Percentiles rank a stretch among this genome's conserved stretches.
phyloP scores from a whole-genome alignment of 1,140 invertebrate genomes.

The Parapsyche elsis region DNA sequence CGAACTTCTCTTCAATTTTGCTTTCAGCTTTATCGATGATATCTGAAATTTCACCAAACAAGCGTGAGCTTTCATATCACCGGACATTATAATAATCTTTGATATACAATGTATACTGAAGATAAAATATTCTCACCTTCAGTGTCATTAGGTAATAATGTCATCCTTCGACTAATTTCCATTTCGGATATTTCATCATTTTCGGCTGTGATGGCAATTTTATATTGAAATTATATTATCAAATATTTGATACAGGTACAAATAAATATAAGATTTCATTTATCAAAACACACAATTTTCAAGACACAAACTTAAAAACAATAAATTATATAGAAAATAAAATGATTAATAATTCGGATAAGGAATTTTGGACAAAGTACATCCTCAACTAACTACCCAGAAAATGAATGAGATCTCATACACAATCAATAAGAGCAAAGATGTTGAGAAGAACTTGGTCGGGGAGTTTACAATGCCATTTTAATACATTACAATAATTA shows the following conservation, averaged over 20 bases:
- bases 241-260: background rate
- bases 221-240: background rate
- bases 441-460: too few species aligned
- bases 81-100: background rate
- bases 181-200: conserved; percentile 63
- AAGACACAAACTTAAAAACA: too few species aligned
- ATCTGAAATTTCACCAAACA: background rate
- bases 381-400: too few species aligned
- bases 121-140: conserved; percentile 1
- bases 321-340: background rate
- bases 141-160: conserved; percentile 48
- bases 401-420: too few species aligned
- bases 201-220: conserved; percentile 24
- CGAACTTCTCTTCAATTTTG: conserved; percentile 23
- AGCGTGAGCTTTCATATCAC: too few species aligned
- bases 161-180: conserved; percentile 49
- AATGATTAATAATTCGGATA: background rate
- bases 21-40: conserved; percentile 12
- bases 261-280: background rate
- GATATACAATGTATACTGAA: background rate
- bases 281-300: background rate
- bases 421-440: too few species aligned
- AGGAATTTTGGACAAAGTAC: too few species aligned
- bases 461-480: too few species aligned
- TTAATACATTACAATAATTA: too few species aligned